A percentile compares a stretch with the other conserved stretches of the same genome.
Evolutionary conservation across 2,888 invertebrate genomes (phyloP).

Genomic region (Campopleginae sp.): DNA sequence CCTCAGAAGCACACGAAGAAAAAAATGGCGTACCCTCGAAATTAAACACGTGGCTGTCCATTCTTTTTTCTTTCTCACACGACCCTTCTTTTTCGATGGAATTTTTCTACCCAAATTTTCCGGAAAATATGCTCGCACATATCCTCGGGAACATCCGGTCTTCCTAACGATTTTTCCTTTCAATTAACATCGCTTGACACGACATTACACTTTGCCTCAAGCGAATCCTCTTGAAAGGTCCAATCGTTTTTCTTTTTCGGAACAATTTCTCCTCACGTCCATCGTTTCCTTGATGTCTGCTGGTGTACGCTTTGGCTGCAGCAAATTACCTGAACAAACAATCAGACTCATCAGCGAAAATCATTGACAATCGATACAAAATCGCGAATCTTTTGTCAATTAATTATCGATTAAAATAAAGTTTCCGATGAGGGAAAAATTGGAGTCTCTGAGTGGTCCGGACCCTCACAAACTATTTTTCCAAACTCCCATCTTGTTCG

Average conservation of each 20-base stretch:
- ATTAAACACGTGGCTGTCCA: conserved; percentile 31
- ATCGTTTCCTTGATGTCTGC: conserved; percentile 74
- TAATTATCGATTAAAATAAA: neutral
- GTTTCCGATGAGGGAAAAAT: no score
- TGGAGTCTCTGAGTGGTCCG: no score
- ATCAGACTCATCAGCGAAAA: neutral
- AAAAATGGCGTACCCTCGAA: conserved; percentile 39
- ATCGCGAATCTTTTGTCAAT: neutral
- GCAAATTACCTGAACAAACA: conserved; percentile 79
- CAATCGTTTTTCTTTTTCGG: conserved; percentile 67
- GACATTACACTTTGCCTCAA: conserved; percentile 36
- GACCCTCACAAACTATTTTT: no score
- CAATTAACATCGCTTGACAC: neutral
- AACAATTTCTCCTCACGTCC: conserved; percentile 66
- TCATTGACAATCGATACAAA: neutral
- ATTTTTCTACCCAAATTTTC: conserved; percentile 42
- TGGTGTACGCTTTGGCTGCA: conserved; percentile 83
- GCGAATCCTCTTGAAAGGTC: conserved; percentile 18
- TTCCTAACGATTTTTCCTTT: conserved; percentile 40
- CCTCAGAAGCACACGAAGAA: conserved; percentile 53
- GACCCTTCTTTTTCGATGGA: conserved; percentile 36
- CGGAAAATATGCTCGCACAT: conserved; percentile 36
- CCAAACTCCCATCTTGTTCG: no score
- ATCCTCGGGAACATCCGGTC: conserved; percentile 37
- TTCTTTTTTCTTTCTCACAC: neutral